Base-by-base conservation (phyloP, 2,113 vertebrate species). In the Oncorhynchus masou region DNA sequence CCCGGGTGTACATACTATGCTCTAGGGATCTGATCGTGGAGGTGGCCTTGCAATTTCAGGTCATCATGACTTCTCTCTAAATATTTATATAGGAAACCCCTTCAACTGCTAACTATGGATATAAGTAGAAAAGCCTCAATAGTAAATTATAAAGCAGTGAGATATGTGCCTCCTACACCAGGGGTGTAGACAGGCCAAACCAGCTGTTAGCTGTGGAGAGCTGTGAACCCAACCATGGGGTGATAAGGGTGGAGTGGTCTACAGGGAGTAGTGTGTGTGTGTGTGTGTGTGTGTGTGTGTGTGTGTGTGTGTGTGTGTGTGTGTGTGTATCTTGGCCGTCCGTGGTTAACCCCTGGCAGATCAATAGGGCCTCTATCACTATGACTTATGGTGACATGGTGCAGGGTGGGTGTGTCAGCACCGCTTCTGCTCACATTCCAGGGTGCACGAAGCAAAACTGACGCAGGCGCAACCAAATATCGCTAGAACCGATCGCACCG, bases 231-330 rank as follows among this genome's bases (percentile, higher is more conserved):
- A 60, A 25, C 51, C 16, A 29, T 19, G 51, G 31, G 51, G 27
- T 70, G 68, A 71, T 76, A 60, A 62, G 71, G 59, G 49, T 39
- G 49, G 27, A 12, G 57, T 70, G 80, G 81, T 79, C 51, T 65
- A 59, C 65, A 78, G 83, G 82, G 66, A 65, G 80, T 85, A 69
- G 72, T 79, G 76, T 81, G 82, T 80, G 83, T 83, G 84, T 59
- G 80, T 83, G 83, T 83, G 81, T 78, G 85, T 74, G 80, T 82
- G 79, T 75, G 84, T 59, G 80, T 83, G 68, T 82, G 83, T 83
- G 81, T 78, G 85, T 74, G 80, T 82, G 79, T 75, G 84, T 59
- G 80, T 83, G 83, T 83, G 81, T 78, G 85, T 74, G 80, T 82
- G 79, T 75, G 84, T 59, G 80, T 83, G 68, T 82, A 77, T 83